Conservation (phyloP, 2,113 vertebrate genomes). For the Urocynchramus pylzowi region DNA sequence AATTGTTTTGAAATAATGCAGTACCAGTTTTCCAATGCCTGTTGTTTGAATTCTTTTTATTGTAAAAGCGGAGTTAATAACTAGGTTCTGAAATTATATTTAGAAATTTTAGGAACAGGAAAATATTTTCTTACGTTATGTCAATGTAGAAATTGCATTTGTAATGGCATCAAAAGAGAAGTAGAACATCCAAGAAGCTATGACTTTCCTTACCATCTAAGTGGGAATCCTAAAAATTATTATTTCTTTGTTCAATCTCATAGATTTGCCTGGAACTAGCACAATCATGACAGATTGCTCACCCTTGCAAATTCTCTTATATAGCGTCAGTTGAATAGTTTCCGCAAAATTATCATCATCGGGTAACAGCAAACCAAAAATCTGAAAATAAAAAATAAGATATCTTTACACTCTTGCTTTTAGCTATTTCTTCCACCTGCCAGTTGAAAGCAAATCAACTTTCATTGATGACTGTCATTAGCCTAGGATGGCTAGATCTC, state of each 20-base stretch:
- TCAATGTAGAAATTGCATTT: not conserved
- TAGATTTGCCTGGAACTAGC: not conserved
- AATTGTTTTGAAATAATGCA: not conserved
- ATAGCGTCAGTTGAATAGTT: not conserved
- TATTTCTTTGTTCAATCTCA: not conserved
- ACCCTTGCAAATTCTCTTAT: not conserved
- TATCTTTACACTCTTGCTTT: constrained; percentile 21
- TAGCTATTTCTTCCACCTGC: constrained; percentile 46
- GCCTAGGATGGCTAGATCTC: constrained; percentile 44
- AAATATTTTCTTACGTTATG: not conserved
- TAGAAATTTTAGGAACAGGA: not conserved
- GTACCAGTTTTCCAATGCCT: not conserved
- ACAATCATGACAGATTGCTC: not conserved
- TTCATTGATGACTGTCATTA: constrained; percentile 65
- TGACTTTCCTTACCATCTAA: not conserved
- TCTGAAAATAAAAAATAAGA: constrained; percentile 16
- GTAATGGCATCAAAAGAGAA: not conserved
- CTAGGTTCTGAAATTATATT: not conserved
- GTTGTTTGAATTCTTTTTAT: not conserved
- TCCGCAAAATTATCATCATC: constrained; percentile 9
- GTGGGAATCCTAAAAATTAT: not conserved
- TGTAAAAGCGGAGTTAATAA: not conserved
- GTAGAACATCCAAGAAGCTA: not conserved
- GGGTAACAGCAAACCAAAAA: constrained; percentile 21
- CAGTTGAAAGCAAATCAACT: constrained; percentile 56